phyloP scores from a whole-genome alignment of 1,140 invertebrate genomes.

The Drosophila gunungcola region DNA sequence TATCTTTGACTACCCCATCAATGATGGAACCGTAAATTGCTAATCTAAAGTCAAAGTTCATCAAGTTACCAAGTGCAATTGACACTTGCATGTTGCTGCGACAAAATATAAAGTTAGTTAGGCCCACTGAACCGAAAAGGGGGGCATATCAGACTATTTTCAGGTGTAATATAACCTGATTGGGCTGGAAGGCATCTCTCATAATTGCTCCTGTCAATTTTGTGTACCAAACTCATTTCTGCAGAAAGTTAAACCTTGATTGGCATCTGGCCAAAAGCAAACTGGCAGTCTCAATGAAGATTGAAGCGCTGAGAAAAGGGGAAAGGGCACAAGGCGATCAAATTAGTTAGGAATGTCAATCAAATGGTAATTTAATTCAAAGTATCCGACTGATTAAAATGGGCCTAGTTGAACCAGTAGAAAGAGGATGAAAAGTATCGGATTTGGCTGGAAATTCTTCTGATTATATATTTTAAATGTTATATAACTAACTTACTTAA shows the following conservation, averaged over 20 bases:
- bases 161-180: constrained; percentile 36
- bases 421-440: neutral
- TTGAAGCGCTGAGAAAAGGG: constrained; percentile 9
- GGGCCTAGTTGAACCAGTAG: neutral
- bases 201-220: constrained; percentile 53
- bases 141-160: neutral
- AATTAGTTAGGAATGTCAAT: constrained; percentile 43
- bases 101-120: constrained; percentile 28
- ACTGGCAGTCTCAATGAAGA: constrained; percentile 46
- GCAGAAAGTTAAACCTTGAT: constrained; percentile 48
- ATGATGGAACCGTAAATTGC: constrained; percentile 28
- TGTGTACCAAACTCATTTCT: constrained; percentile 30
- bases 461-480: neutral
- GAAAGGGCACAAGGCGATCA: constrained; percentile 32
- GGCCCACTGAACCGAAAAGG: constrained; percentile 1
- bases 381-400: constrained; percentile 22
- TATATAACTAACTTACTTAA: no score
- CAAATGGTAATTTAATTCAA: constrained; percentile 46
- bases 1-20: constrained; percentile 13
- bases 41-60: constrained; percentile 45
- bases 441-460: neutral
- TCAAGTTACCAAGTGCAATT: constrained; percentile 24
- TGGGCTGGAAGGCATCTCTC: constrained; percentile 11
- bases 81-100: constrained; percentile 33
- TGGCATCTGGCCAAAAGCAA: constrained; percentile 44